Percentiles rank a stretch among this genome's conserved stretches.
These are phyloP conservation scores for Acanthosoma haemorrhoidale DNA, from an alignment of 2,888 invertebrate genomes.

Conservation along the genomic window DNA sequence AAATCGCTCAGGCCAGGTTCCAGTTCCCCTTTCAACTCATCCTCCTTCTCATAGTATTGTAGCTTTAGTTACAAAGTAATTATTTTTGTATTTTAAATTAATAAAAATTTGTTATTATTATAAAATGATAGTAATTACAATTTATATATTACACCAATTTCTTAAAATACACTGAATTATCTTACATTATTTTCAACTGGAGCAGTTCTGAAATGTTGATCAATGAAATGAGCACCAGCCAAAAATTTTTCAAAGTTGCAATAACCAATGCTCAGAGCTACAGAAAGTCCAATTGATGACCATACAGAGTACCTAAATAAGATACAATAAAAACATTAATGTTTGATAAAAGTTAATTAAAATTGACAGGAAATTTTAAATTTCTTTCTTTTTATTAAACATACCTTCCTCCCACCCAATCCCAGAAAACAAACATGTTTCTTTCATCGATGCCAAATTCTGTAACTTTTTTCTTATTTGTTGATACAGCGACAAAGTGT, in stretches of 20 bases:
- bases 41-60: too few relatives aligned
- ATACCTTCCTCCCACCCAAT: slow-evolving; percentile 98
- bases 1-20: too few relatives aligned
- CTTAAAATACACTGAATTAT: too few relatives aligned
- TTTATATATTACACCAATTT: too few relatives aligned
- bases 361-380: not conserved
- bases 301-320: slow-evolving; percentile 71
- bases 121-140: too few relatives aligned
- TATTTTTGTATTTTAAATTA: too few relatives aligned
- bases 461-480: slow-evolving; percentile 88
- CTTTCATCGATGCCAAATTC: slow-evolving; percentile 94
- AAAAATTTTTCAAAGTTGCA: slow-evolving; percentile 90
- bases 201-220: slow-evolving; percentile 81
- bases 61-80: too few relatives aligned
- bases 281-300: slow-evolving; percentile 98
- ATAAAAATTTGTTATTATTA: too few relatives aligned
- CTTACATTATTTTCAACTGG: slow-evolving; percentile 88
- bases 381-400: slow-evolving; percentile 26
- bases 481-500: slow-evolving; percentile 95
- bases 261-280: slow-evolving; percentile 86
- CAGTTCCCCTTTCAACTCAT: too few relatives aligned
- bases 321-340: not conserved
- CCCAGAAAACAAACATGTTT: slow-evolving; percentile 99
- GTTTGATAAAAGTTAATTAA: not conserved
- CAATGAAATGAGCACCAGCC: slow-evolving; percentile 88